Conservation (phyloP, 2,113 vertebrate species). For the Suricata suricatta region DNA sequence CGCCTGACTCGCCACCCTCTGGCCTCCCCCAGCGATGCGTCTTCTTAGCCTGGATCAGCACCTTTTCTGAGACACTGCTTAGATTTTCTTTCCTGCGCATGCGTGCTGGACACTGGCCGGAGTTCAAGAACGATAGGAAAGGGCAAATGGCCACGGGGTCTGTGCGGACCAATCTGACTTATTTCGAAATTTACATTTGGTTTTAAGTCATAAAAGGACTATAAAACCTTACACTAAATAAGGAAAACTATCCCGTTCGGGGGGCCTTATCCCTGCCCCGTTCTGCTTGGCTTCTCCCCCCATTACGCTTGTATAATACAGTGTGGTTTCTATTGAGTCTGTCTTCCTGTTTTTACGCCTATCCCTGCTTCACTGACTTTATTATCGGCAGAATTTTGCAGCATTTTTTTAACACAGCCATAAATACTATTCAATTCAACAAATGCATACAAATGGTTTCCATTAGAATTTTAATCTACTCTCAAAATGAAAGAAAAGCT, state of each 20-base stretch:
- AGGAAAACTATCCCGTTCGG: constrained; percentile 59
- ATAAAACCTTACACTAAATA: constrained; percentile 69
- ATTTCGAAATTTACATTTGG: constrained; percentile 67
- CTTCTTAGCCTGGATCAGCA: neutral
- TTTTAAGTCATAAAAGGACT: constrained; percentile 67
- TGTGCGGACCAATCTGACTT: neutral
- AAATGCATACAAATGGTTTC: constrained; percentile 87
- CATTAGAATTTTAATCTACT: constrained; percentile 89
- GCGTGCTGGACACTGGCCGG: neutral
- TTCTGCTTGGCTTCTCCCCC: constrained; percentile 72
- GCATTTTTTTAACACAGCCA: constrained; percentile 80
- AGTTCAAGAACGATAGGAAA: neutral
- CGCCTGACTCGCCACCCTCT: neutral
- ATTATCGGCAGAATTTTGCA: constrained; percentile 80
- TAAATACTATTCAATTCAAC: constrained; percentile 86
- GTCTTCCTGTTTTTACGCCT: constrained; percentile 77
- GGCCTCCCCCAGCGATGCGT: neutral
- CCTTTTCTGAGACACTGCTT: neutral
- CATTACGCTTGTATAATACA: constrained; percentile 77
- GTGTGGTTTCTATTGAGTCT: constrained; percentile 71
- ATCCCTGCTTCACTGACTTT: constrained; percentile 82
- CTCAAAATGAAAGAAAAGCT: constrained; percentile 86
- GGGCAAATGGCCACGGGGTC: neutral
- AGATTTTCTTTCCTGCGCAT: neutral
- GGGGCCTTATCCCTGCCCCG: constrained; percentile 60